phyloP scores from a whole-genome alignment of 2,888 invertebrate genomes.

The Hoplodrina blanda region DNA sequence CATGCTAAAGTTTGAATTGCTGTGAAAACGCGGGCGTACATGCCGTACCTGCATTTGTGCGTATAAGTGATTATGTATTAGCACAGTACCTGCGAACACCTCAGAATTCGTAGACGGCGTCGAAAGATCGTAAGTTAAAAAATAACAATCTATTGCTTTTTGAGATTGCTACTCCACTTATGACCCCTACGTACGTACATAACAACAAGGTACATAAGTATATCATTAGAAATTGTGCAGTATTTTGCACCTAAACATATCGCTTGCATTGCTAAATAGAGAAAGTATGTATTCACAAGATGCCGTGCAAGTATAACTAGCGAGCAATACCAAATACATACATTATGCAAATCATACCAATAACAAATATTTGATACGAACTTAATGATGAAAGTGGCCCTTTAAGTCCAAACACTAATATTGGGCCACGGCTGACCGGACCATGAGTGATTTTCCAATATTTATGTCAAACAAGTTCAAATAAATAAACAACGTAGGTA shows the following conservation, averaged over 20 bases:
- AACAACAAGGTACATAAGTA: not conserved
- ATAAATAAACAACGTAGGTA: constrained; percentile 28
- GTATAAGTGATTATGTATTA: too few species aligned
- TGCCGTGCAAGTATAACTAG: constrained; percentile 4
- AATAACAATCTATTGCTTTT: too few species aligned
- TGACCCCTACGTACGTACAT: too few species aligned
- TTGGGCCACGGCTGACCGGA: constrained; percentile 45
- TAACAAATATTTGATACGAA: constrained; percentile 52
- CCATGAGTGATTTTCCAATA: not conserved
- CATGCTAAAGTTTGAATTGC: too few species aligned
- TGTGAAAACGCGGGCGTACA: too few species aligned
- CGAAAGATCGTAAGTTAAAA: too few species aligned
- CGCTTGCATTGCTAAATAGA: constrained; percentile 5
- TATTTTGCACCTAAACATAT: not conserved
- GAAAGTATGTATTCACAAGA: constrained; percentile 29
- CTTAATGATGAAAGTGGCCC: constrained; percentile 41
- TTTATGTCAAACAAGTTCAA: constrained; percentile 26
- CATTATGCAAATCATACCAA: constrained; percentile 46
- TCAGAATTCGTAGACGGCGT: too few species aligned
- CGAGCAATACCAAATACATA: constrained; percentile 28
- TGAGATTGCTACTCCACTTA: too few species aligned
- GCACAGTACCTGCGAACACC: too few species aligned
- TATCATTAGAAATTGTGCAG: not conserved
- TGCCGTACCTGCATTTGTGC: too few species aligned
- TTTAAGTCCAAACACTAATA: constrained; percentile 38